These are phyloP conservation scores for roundworm (Caenorhabditis elegans) DNA, from an alignment of 1,140 invertebrate genomes.

Conservation along the genomic window WBcel235 BX284604.4:3761501-3762000, in stretches of 20 bases:
- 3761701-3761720: constrained; percentile 34
- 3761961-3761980: constrained; percentile 41
- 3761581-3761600: constrained; percentile 47
- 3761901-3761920: constrained; percentile 38
- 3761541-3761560: background rate
- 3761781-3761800: background rate
- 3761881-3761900: constrained; percentile 44
- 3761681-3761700: constrained; percentile 9
- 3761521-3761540: background rate
- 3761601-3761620: constrained; percentile 29
- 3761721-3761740: constrained; percentile 33
- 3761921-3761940: constrained; percentile 28
- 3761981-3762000: no score
- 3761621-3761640: constrained; percentile 28
- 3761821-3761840: constrained; percentile 29
- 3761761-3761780: background rate
- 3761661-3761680: constrained; percentile 29
- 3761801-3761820: background rate
- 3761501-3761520: constrained; percentile 28
- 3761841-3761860: constrained; percentile 29
- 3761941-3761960: constrained; percentile 35
- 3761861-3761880: constrained; percentile 38
- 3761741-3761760: background rate
- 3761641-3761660: constrained; percentile 37
- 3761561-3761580: background rate